Base-by-base conservation (phyloP, 1,140 invertebrate genomes). In the Zaprionus taronus region DNA sequence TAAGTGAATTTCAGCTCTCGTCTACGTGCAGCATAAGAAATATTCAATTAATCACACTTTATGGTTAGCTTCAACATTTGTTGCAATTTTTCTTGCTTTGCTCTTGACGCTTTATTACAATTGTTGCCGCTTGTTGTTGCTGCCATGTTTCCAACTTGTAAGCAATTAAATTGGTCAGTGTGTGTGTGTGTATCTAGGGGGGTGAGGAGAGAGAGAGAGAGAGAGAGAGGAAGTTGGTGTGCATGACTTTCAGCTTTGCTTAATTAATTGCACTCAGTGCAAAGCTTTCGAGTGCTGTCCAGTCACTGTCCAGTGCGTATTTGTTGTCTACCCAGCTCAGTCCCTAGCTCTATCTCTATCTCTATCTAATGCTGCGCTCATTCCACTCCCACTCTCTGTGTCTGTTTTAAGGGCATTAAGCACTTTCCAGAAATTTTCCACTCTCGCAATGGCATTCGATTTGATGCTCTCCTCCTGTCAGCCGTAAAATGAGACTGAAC, bases 31-130 rank as follows among this genome's bases (percentile, higher is more conserved):
- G 81, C 84, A 87, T 89, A 81, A 90, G 84, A 89, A 90, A 90
- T 90, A 90, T 90, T 90, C 85, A 90, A 90, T 90, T 90, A 90
- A 90, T 90, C 85, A 90, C 85, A 90, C 85, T 90, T 90, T 87
- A 87, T 87, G 84, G 84, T 87, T 87, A 85, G 84, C 81, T 90
- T 91, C 76, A 90, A 90, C 85, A 90, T 90, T 90, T 90, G 85
- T 90, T 90, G 85, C 85, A 90, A 90, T 90, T 90, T 90, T 90
- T 90, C 85, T 90, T 90, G 81, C 84, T 87, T 89, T 81, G 72
- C 81, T 79, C 74, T 69, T 89, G 84, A 89, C 81, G 84, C 84
- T 87, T 89, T 87, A 87, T 87, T 87, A 84, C 84, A 89, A 87
- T 87, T 89, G 84, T 89, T 89, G 79, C 68, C 71, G 79, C 69